A percentile compares a stretch with the other conserved stretches of the same genome.
These are phyloP conservation scores for Orius insidiosus DNA, from an alignment of 1,140 invertebrate genomes.

Conservation along the genomic window DNA sequence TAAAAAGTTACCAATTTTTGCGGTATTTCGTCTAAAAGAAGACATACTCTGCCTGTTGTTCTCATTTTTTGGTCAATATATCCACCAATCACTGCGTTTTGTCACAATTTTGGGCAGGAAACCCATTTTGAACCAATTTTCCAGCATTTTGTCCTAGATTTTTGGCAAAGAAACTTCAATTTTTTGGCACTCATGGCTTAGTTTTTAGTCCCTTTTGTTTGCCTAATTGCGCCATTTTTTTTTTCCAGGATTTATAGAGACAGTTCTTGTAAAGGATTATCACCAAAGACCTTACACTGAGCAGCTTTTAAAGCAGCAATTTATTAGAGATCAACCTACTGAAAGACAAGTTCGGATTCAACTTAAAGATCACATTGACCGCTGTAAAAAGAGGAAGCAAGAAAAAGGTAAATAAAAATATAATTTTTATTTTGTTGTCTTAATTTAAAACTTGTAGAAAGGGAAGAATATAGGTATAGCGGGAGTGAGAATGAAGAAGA, in stretches of 20 bases:
- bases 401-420: conserved; percentile 41
- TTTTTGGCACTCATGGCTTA: too few relatives aligned
- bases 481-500: conserved; percentile 82
- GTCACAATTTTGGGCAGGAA: too few relatives aligned
- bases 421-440: background rate
- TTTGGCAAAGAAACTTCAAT: background rate
- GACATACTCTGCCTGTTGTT: too few relatives aligned
- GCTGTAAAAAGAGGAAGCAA: conserved; percentile 86
- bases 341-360: conserved; percentile 95
- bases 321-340: conserved; percentile 94
- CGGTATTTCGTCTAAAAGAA: too few relatives aligned
- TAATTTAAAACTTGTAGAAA: conserved; percentile 21
- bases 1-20: too few relatives aligned
- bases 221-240: too few relatives aligned
- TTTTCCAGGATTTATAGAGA: conserved; percentile 52
- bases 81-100: too few relatives aligned
- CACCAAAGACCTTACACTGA: conserved; percentile 96
- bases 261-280: conserved; percentile 90
- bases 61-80: too few relatives aligned
- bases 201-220: too few relatives aligned
- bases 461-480: conserved; percentile 56
- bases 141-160: too few relatives aligned
- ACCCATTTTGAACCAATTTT: too few relatives aligned
- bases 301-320: conserved; percentile 90
- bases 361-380: conserved; percentile 97